Evolutionary conservation across 1,140 invertebrate species (phyloP).

Genomic region (Phthorimaea operculella): DNA sequence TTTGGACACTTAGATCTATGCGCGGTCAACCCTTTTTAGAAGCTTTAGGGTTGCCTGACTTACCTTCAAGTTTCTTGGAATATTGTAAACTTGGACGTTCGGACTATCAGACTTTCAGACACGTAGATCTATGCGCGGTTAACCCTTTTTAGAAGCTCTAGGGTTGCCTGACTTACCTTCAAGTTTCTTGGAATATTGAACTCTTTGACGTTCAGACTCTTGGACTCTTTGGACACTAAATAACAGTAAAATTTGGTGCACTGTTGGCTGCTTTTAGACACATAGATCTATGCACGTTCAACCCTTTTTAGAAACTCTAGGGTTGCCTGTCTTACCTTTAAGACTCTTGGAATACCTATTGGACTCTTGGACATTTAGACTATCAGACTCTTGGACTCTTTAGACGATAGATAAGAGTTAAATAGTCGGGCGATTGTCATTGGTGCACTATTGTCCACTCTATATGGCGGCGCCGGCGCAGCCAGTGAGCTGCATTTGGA

Average conservation of each 20-base stretch:
- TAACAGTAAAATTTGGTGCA: constrained; percentile 28
- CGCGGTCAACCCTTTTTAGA: constrained; percentile 44
- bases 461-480: constrained; percentile 45
- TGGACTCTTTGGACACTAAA: too few relatives aligned
- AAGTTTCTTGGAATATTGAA: too few relatives aligned
- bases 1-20: constrained; percentile 62
- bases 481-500: constrained; percentile 49
- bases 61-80: too few relatives aligned
- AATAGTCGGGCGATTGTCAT: constrained; percentile 53
- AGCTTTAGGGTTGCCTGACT: background rate
- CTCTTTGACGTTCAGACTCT: too few relatives aligned
- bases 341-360: too few relatives aligned
- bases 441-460: constrained; percentile 61
- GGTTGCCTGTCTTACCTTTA: too few relatives aligned
- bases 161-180: background rate
- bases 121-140: constrained; percentile 58
- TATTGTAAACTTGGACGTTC: too few relatives aligned
- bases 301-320: constrained; percentile 25
- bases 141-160: constrained; percentile 25
- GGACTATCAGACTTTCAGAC: too few relatives aligned
- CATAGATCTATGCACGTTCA: constrained; percentile 58
- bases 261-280: constrained; percentile 60
- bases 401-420: constrained; percentile 4
- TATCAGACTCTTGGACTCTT: too few relatives aligned
- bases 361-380: too few relatives aligned